Conservation (phyloP, 2,888 invertebrate genomes). For the Platycheirus rosarum region DNA sequence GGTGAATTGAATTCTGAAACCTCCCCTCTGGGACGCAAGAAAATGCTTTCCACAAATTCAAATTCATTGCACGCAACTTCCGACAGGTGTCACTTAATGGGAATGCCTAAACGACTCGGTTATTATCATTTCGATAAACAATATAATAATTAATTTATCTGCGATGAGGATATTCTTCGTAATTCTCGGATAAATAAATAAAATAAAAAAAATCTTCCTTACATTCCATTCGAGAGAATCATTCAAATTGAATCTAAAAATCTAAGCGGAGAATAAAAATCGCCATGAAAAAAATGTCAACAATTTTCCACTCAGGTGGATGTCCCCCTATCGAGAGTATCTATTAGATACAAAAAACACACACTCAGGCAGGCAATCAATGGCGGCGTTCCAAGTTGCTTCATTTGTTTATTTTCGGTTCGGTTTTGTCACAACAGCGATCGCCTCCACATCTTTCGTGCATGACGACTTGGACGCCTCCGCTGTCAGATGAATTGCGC, state of each 20-base stretch:
- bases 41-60: background rate
- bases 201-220: background rate
- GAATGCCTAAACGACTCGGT: constrained; percentile 39
- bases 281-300: constrained; percentile 48
- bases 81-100: constrained; percentile 59
- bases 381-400: constrained; percentile 64
- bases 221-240: constrained; percentile 28
- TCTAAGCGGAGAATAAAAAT: constrained; percentile 17
- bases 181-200: background rate
- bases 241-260: constrained; percentile 16
- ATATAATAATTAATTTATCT: constrained; percentile 25
- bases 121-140: constrained; percentile 35
- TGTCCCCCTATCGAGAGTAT: constrained; percentile 18
- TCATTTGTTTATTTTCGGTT: constrained; percentile 49
- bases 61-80: constrained; percentile 62
- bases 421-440: constrained; percentile 19
- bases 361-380: constrained; percentile 2
- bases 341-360: background rate
- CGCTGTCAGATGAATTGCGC: constrained; percentile 19
- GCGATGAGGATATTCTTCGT: constrained; percentile 36
- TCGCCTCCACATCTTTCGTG: constrained; percentile 33
- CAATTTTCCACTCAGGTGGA: constrained; percentile 57
- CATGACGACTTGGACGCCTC: constrained; percentile 39
- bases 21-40: constrained; percentile 37
- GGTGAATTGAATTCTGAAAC: constrained; percentile 19